A percentile compares a stretch with the other conserved stretches of the same genome.
Evolutionary conservation across 2,797 vertebrate genomes (phyloP).

Genomic region (Phoebastria nigripes): DNA sequence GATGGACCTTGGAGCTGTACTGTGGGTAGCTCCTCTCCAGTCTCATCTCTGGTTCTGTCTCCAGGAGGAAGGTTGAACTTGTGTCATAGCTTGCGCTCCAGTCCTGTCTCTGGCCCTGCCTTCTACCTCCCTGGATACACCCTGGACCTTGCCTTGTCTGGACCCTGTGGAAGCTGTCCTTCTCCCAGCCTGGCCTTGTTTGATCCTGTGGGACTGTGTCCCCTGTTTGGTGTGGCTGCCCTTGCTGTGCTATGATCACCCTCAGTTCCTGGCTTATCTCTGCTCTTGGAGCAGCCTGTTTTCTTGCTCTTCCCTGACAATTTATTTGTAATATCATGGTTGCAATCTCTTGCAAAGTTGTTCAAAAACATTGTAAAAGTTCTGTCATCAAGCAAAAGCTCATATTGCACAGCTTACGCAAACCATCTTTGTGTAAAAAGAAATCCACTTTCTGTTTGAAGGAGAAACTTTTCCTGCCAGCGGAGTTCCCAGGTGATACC

Average conservation of each 20-base stretch:
- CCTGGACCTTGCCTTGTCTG: neutral
- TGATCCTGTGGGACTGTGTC: neutral
- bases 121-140: neutral
- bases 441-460: neutral
- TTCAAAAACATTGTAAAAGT: neutral
- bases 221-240: neutral
- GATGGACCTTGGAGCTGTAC: neutral
- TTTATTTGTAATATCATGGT: accelerated
- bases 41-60: neutral
- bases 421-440: neutral
- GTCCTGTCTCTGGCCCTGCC: neutral
- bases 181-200: neutral
- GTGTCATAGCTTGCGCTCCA: neutral
- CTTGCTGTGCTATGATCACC: neutral
- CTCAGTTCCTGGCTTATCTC: neutral
- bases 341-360: neutral
- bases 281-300: neutral
- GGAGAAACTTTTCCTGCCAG: neutral
- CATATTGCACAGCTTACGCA: neutral
- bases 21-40: neutral
- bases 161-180: neutral
- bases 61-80: neutral
- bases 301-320: neutral
- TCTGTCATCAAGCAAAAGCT: neutral
- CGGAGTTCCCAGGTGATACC: neutral